These are phyloP conservation scores for Muscidifurax raptorellus DNA, from an alignment of 1,140 invertebrate genomes.

Conservation along the genomic window DNA sequence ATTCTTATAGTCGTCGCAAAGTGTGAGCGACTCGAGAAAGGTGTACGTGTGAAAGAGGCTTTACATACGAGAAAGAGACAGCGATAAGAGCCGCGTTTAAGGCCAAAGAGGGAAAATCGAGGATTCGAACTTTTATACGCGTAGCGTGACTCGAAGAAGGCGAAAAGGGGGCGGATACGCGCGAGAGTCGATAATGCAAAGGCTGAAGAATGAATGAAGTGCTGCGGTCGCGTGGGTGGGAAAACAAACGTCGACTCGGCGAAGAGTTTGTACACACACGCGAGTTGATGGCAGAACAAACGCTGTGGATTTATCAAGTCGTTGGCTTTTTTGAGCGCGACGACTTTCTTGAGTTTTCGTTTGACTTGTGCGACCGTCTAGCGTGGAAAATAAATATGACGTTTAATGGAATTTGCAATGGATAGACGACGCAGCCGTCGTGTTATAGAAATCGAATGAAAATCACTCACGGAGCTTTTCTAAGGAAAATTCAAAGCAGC, in stretches of 20 bases:
- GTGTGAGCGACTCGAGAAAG: background rate
- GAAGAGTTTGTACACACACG: background rate
- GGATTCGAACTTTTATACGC: constrained; percentile 7
- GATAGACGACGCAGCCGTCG: background rate
- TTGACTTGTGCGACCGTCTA: background rate
- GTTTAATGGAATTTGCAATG: background rate
- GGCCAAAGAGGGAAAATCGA: constrained; percentile 12
- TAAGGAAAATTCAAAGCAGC: background rate
- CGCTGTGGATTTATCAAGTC: no score
- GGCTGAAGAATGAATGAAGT: background rate
- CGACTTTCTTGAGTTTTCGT: background rate
- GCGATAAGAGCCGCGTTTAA: background rate
- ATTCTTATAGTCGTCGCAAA: constrained; percentile 3
- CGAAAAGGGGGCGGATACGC: background rate
- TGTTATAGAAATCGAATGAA: no score
- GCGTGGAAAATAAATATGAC: background rate
- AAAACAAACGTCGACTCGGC: background rate
- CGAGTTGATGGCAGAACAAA: no score
- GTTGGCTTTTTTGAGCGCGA: no score
- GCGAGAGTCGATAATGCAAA: constrained; percentile 1
- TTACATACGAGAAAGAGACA: background rate
- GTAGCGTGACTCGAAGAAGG: background rate
- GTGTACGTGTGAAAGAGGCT: background rate
- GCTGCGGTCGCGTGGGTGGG: background rate
- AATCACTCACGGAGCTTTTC: no score